These are phyloP conservation scores for Cephus nigrinus DNA, from an alignment of 2,888 invertebrate genomes.

Conservation along the genomic window DNA sequence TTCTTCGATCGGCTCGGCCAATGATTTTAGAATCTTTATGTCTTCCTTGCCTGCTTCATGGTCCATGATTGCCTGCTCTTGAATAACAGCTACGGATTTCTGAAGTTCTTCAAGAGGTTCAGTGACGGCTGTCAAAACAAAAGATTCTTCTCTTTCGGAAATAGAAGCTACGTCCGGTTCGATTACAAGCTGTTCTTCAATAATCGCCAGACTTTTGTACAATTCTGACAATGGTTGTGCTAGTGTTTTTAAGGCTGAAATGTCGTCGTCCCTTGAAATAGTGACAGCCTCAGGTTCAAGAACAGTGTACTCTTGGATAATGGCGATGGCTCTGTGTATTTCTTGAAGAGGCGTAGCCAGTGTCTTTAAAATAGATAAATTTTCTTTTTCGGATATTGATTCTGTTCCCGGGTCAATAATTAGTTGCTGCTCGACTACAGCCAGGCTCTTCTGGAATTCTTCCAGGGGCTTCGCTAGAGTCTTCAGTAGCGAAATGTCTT, in stretches of 20 bases:
- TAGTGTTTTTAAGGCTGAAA: constrained; percentile 52
- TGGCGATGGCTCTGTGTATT: constrained; percentile 45
- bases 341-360: constrained; percentile 47
- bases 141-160: constrained; percentile 26
- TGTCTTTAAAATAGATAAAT: constrained; percentile 35
- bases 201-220: constrained; percentile 48
- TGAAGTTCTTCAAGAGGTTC: constrained; percentile 52
- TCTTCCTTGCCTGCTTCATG: constrained; percentile 53
- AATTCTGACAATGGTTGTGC: constrained; percentile 55
- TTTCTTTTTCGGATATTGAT: constrained; percentile 51
- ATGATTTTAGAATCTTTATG: constrained; percentile 59
- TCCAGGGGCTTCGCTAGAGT: constrained; percentile 48
- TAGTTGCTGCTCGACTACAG: constrained; percentile 47
- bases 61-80: constrained; percentile 53
- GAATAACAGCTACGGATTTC: constrained; percentile 42
- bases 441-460: constrained; percentile 47
- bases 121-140: constrained; percentile 29
- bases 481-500: constrained; percentile 34
- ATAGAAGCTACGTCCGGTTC: constrained; percentile 28
- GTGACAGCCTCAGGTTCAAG: constrained; percentile 23
- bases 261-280: constrained; percentile 8
- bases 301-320: constrained; percentile 39
- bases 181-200: constrained; percentile 50
- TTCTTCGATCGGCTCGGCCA: constrained; percentile 63
- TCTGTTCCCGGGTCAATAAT: constrained; percentile 44